phyloP scores from a whole-genome alignment of 2,113 vertebrate genomes.

The Embiotoca jacksoni region DNA sequence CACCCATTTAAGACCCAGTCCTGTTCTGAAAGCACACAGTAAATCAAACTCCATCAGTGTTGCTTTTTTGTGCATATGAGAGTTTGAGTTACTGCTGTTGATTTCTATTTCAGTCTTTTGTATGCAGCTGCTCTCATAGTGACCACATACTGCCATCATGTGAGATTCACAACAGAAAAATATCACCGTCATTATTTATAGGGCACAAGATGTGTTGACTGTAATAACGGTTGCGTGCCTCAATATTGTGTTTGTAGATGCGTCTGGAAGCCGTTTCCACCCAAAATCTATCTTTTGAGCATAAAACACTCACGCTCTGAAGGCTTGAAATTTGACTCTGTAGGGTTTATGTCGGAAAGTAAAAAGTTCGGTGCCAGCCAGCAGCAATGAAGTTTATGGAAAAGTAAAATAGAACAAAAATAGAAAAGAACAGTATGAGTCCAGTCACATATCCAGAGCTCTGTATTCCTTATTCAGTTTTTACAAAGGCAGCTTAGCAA shows the following conservation, averaged over 20 bases:
- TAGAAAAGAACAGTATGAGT: neutral
- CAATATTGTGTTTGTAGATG: slow-evolving; percentile 18
- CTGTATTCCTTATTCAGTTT: neutral
- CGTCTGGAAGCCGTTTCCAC: slow-evolving; percentile 14
- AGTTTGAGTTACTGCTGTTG: slow-evolving; percentile 58
- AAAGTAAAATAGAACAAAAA: neutral
- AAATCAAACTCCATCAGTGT: slow-evolving; percentile 53
- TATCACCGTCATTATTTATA: slow-evolving; percentile 1
- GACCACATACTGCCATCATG: slow-evolving; percentile 66
- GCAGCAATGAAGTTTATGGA: neutral
- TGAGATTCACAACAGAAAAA: slow-evolving; percentile 17
- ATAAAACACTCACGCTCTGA: slow-evolving; percentile 1
- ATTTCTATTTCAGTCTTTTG: slow-evolving; percentile 36
- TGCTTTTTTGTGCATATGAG: slow-evolving; percentile 23
- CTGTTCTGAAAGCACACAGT: slow-evolving; percentile 51
- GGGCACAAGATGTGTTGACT: neutral
- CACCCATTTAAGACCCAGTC: slow-evolving; percentile 59
- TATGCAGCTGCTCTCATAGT: slow-evolving; percentile 56
- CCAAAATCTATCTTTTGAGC: slow-evolving; percentile 6
- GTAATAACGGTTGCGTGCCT: slow-evolving; percentile 15
- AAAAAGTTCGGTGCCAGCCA: neutral
- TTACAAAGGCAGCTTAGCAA: neutral
- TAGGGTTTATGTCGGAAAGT: neutral
- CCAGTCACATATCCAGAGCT: neutral
- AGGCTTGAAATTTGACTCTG: slow-evolving; percentile 18